phyloP scores from a whole-genome alignment of 2,113 vertebrate species.

The Mesocricetus auratus region DNA sequence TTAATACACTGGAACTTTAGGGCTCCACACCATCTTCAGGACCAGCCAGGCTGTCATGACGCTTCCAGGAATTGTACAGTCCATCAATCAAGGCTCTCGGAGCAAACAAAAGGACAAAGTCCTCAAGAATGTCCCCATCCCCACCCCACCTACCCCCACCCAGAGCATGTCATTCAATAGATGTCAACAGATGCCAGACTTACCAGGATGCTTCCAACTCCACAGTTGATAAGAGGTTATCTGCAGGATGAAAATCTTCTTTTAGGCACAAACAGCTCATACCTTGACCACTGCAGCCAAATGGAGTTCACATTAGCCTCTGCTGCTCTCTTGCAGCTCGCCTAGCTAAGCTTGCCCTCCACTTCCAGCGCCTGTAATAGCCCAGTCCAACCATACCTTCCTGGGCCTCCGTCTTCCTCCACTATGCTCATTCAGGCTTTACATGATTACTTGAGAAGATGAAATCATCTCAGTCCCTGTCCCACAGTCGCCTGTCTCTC shows the following conservation, averaged over 20 bases:
- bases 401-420: neutral
- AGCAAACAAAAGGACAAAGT: slow-evolving; percentile 18
- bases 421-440: neutral
- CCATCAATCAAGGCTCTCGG: slow-evolving; percentile 40
- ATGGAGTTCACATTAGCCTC: neutral
- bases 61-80: slow-evolving; percentile 70
- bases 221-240: slow-evolving; percentile 64
- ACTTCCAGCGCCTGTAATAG: neutral
- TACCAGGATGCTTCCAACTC: slow-evolving; percentile 48
- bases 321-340: slow-evolving; percentile 23
- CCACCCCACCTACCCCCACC: too few species aligned
- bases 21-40: slow-evolving; percentile 37
- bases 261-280: neutral
- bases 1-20: neutral
- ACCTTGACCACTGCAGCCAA: neutral
- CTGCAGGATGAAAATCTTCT: slow-evolving; percentile 49
- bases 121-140: slow-evolving; percentile 20
- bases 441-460: neutral
- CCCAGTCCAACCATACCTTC: neutral
- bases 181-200: slow-evolving; percentile 11
- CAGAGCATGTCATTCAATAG: neutral
- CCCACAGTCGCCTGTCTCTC: neutral
- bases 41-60: slow-evolving; percentile 44
- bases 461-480: too few species aligned
- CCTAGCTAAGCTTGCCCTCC: neutral